These are phyloP conservation scores for Zoanthus gigantus DNA, from an alignment of 92 coral and sea anemone species.

Conservation along the genomic window DNA sequence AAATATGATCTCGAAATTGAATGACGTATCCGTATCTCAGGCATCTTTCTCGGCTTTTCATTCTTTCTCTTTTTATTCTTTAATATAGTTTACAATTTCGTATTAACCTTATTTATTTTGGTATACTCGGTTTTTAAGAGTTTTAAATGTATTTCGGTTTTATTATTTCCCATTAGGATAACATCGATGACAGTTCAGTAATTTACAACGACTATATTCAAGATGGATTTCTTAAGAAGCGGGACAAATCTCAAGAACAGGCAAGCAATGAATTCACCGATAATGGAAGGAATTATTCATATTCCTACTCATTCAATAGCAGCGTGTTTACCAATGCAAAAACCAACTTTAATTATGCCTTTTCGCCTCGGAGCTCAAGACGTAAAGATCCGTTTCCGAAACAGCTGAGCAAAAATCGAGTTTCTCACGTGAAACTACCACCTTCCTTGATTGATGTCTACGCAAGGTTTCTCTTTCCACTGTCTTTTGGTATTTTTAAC, in stretches of 20 bases:
- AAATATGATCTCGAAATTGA: too few species aligned
- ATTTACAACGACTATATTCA: constrained; percentile 35
- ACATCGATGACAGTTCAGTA: constrained; percentile 26
- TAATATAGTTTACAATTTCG: too few species aligned
- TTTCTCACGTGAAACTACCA: background rate
- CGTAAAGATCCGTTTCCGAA: constrained; percentile 24
- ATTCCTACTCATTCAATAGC: constrained; percentile 8
- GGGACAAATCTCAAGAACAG: constrained; percentile 1
- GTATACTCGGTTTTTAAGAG: background rate
- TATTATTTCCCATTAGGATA: background rate
- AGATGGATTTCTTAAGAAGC: constrained; percentile 36
- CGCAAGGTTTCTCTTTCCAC: constrained; percentile 35
- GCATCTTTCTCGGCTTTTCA: too few species aligned
- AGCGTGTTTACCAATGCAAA: constrained; percentile 17
- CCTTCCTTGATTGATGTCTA: constrained; percentile 43
- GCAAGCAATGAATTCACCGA: constrained; percentile 8
- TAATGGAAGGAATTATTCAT: background rate
- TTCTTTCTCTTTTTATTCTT: too few species aligned
- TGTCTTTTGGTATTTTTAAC: constrained; percentile 29
- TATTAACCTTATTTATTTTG: too few species aligned
- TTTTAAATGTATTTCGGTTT: background rate
- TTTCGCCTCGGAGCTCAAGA: background rate
- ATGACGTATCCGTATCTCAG: too few species aligned
- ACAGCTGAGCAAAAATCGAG: background rate
- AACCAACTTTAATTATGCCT: background rate